A percentile compares a stretch with the other conserved stretches of the same genome.
These are phyloP conservation scores for Drosophila pseudoobscura DNA, from an alignment of 1,140 invertebrate genomes.

Conservation along the genomic window DNA sequence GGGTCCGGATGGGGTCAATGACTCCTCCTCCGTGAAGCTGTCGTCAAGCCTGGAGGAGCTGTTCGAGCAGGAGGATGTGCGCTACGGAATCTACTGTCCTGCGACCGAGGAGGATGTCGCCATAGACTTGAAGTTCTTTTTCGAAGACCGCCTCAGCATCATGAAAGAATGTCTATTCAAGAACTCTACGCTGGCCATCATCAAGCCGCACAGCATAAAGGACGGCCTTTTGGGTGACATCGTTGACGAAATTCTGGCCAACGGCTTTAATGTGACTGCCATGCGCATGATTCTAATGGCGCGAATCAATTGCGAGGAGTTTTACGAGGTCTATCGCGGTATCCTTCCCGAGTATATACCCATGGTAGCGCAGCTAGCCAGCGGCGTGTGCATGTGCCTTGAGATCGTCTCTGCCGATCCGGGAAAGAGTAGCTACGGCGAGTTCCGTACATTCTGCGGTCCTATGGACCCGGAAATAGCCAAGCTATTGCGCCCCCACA, in stretches of 20 bases:
- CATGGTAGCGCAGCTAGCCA: conserved; percentile 92
- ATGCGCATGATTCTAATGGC: conserved; percentile 92
- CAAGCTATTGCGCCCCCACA: conserved; percentile 90
- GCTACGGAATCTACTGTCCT: conserved; percentile 90
- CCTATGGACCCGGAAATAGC: conserved; percentile 95
- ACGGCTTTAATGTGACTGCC: conserved; percentile 90
- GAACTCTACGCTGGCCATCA: conserved; percentile 90
- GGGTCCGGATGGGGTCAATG: conserved; percentile 44
- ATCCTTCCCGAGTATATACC: conserved; percentile 92
- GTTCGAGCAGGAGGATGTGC: conserved; percentile 89
- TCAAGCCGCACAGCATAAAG: conserved; percentile 95
- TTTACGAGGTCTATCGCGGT: conserved; percentile 97
- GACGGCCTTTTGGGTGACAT: conserved; percentile 89
- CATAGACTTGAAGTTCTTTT: conserved; percentile 89
- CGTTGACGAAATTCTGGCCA: conserved; percentile 89
- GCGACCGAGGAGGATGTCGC: conserved; percentile 85
- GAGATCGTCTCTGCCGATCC: conserved; percentile 90
- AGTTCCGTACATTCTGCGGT: conserved; percentile 93
- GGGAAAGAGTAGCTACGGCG: conserved; percentile 84
- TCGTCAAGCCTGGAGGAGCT: conserved; percentile 88
- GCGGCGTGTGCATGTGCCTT: conserved; percentile 93
- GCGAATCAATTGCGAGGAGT: conserved; percentile 92
- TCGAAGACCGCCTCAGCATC: conserved; percentile 82
- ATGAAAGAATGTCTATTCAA: conserved; percentile 56
- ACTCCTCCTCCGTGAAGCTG: conserved; percentile 55